Base-by-base conservation (phyloP, 2,797 vertebrate species). In the Adrianichthys oophorus region DNA sequence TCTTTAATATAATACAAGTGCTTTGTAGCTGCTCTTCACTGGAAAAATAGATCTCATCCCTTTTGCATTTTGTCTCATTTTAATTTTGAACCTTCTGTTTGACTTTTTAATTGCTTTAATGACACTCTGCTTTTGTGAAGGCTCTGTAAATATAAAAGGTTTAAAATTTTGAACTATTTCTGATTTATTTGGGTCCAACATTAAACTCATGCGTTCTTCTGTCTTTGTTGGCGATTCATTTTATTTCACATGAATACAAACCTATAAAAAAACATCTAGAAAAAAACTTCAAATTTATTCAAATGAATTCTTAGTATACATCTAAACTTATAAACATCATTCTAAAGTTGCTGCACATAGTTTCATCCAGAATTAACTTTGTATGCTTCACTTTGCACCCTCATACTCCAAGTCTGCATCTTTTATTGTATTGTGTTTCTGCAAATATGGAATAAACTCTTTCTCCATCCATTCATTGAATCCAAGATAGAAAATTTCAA, bases 151-250 rank as follows among this genome's bases (percentile, higher is more conserved):
- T 90, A 92, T 73, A 68, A 70, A 82, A 74, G 59, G 70, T 78
- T 62, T 56, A 67, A 79, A 76, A 78, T 92, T 91, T 90, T 68
- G 86, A 89, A 85, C 69, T 76, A 79, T 79, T 79, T 62, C 68
- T 49, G 29, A 84, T 86, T 89, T 77, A 53, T 85, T 85, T 87
- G 75, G 73, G 79, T 86, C 89, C 75, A 79, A 63, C 76, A 93
- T 92, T 92, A 92, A 93, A 93, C 76, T 78, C 55, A 65, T 65
- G 76, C 78, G 67, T 85, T 89, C 82, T 75, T 85, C 62, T 80
- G 49, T 29, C 68, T 62, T 15, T 62, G 56, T 60, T 7, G 23
- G 1, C 3, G 10, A 37, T 37, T 12, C 3, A 0, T 61, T 0
- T 79, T 73, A 15, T 67, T 70, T 59, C 26, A 64, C 42, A 44